Conservation (phyloP, 1,140 invertebrate species). For the Nautilus pompilius region DNA sequence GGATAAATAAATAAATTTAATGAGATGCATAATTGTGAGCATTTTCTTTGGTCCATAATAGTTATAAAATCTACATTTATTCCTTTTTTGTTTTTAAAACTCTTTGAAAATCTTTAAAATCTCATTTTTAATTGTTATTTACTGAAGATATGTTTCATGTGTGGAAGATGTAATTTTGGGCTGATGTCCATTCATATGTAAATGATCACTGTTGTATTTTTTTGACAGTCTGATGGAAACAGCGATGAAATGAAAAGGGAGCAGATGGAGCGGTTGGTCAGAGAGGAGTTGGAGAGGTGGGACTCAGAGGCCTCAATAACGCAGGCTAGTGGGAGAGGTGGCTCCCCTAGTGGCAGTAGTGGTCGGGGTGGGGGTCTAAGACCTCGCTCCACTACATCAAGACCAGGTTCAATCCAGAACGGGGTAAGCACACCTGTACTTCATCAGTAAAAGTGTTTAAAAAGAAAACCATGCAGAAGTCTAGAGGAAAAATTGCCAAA, state of each 20-base stretch:
- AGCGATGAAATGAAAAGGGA: conserved; percentile 53
- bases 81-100: not conserved
- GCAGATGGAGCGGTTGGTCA: conserved; percentile 53
- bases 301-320: conserved; percentile 50
- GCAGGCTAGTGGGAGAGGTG: conserved; percentile 36
- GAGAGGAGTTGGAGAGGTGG: conserved; percentile 55
- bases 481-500: no score
- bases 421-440: no score
- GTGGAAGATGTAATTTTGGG: not conserved
- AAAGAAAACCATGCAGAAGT: no score
- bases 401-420: conserved; percentile 36
- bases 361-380: conserved; percentile 21
- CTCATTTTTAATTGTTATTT: not conserved
- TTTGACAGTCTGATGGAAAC: conserved; percentile 44
- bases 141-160: not conserved
- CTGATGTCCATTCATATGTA: not conserved
- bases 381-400: conserved; percentile 27
- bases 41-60: not conserved
- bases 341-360: conserved; percentile 39
- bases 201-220: not conserved
- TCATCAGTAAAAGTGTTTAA: no score
- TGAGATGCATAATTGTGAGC: no score
- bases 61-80: not conserved
- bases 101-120: not conserved
- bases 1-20: no score